Conservation (phyloP, 2,113 vertebrate species). For the Pipra filicauda region DNA sequence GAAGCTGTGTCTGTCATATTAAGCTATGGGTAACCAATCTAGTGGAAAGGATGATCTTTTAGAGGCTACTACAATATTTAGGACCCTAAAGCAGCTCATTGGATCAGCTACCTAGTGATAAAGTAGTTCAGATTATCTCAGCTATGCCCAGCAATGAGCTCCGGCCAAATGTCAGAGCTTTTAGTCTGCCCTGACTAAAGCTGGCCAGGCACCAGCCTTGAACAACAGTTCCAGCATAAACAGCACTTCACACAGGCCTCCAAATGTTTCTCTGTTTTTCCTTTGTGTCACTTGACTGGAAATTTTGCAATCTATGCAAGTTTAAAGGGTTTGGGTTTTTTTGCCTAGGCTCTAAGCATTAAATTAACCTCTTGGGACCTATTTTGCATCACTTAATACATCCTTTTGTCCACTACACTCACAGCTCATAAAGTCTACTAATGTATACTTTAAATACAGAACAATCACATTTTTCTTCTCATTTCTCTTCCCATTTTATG, state of each 20-base stretch:
- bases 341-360: not conserved
- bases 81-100: conserved; percentile 31
- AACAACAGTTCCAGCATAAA: not conserved
- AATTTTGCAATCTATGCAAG: not conserved
- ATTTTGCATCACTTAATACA: not conserved
- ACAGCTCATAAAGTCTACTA: not conserved
- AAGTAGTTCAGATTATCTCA: conserved; percentile 43
- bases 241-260: not conserved
- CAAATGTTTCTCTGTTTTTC: not conserved
- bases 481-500: not conserved
- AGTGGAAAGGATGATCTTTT: not conserved
- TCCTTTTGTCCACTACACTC: not conserved
- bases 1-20: not conserved
- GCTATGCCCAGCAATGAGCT: not conserved
- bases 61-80: not conserved
- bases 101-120: conserved; percentile 18
- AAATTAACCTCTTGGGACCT: not conserved
- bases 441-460: not conserved
- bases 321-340: not conserved
- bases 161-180: conserved; percentile 25
- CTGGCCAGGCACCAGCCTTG: not conserved
- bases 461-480: not conserved
- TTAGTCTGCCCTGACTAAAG: not conserved
- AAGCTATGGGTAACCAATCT: not conserved
- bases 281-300: not conserved